These are phyloP conservation scores for Sebastes minor DNA, from an alignment of 2,797 vertebrate genomes.

Conservation along the genomic window DNA sequence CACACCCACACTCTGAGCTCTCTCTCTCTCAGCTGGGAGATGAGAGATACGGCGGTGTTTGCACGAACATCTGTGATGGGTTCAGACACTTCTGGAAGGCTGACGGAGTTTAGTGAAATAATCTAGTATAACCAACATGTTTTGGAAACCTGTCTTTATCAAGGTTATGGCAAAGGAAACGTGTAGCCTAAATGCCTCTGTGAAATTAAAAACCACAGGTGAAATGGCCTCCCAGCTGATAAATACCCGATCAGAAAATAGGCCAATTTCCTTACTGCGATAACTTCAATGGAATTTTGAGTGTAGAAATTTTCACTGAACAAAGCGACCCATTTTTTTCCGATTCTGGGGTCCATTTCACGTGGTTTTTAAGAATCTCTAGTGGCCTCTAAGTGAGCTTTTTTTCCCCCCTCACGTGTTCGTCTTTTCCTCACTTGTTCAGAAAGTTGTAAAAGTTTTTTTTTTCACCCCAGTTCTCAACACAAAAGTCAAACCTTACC, in stretches of 20 bases:
- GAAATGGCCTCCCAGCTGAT: conserved; percentile 19
- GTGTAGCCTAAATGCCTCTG: conserved; percentile 17
- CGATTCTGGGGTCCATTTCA: conserved; percentile 4
- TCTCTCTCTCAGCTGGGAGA: conserved; percentile 50
- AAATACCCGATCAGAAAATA: conserved; percentile 18
- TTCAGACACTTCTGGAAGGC: conserved; percentile 19
- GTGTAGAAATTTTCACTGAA: neutral
- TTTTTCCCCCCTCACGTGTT: neutral
- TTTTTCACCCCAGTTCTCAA: neutral
- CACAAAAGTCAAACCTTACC: conserved; percentile 10
- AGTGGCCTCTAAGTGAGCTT: neutral
- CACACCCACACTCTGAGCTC: conserved; percentile 52
- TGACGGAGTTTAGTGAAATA: conserved; percentile 20
- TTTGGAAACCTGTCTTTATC: conserved; percentile 6
- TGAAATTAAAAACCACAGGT: conserved; percentile 30
- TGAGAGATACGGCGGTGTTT: conserved; percentile 51
- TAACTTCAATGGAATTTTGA: conserved; percentile 20
- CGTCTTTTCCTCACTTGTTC: neutral
- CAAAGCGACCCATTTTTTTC: conserved; percentile 39
- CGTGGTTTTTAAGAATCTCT: conserved; percentile 2
- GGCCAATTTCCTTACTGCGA: conserved; percentile 13
- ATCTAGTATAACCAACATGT: neutral
- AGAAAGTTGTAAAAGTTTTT: neutral
- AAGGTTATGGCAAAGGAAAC: conserved; percentile 28
- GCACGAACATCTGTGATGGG: conserved; percentile 52